Evolutionary conservation across 2,888 invertebrate genomes (phyloP).

Genomic region (Ophion obscuratus): DNA sequence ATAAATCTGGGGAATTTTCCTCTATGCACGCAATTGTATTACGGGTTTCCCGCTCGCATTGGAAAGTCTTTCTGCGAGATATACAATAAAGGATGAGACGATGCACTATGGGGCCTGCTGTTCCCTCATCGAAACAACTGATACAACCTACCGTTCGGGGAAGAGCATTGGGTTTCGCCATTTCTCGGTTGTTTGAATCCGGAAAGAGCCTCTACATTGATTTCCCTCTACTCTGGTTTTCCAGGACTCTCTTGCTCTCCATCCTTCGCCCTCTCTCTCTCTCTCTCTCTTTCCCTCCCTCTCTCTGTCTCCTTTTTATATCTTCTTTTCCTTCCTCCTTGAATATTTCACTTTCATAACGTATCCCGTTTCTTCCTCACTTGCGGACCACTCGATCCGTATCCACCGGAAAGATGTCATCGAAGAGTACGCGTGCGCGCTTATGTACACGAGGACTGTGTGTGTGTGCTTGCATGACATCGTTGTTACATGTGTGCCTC

Average conservation of each 20-base stretch:
- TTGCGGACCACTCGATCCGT: conserved; percentile 51
- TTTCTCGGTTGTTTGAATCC: conserved; percentile 51
- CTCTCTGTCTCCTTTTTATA: not conserved
- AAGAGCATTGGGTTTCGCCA: conserved; percentile 13
- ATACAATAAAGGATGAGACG: conserved; percentile 4
- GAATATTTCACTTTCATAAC: conserved; percentile 53
- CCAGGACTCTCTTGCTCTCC: conserved; percentile 10
- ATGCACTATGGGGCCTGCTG: too few species aligned
- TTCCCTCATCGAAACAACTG: conserved; percentile 33
- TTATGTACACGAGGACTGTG: not conserved
- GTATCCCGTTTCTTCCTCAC: conserved; percentile 32
- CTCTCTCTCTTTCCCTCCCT: conserved; percentile 30
- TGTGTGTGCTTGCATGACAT: conserved; percentile 25
- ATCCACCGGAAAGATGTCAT: conserved; percentile 34
- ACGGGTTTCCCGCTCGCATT: conserved; percentile 15
- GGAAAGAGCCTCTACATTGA: conserved; percentile 14
- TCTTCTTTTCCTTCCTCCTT: conserved; percentile 5
- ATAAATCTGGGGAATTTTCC: conserved; percentile 34
- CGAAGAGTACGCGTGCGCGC: conserved; percentile 25
- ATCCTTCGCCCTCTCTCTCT: conserved; percentile 30
- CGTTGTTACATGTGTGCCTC: conserved; percentile 2
- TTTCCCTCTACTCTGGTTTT: not conserved
- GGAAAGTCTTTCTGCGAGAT: not conserved
- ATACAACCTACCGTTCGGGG: conserved; percentile 13
- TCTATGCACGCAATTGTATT: conserved; percentile 52